These are phyloP conservation scores for Acropora tenuis DNA, from an alignment of 64 coral and sea anemone genomes.

Conservation along the genomic window DNA sequence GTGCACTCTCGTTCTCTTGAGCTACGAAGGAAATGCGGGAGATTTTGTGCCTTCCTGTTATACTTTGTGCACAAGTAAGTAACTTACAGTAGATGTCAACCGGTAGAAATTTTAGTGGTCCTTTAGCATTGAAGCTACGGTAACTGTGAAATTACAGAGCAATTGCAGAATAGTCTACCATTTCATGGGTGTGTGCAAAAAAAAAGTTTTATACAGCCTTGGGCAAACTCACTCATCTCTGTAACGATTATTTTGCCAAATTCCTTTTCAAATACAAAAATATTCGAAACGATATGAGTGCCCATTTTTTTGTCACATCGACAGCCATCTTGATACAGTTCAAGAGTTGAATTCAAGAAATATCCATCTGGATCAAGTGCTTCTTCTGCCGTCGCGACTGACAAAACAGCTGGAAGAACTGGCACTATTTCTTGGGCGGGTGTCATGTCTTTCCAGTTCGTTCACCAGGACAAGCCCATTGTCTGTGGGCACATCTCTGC, in stretches of 20 bases:
- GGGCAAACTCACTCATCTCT: too few relatives aligned
- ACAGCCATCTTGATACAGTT: constrained; percentile 6
- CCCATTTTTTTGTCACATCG: background rate
- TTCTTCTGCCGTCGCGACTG: constrained; percentile 39
- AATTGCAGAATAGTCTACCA: too few relatives aligned
- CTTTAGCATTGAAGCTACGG: too few relatives aligned
- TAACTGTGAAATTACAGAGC: too few relatives aligned
- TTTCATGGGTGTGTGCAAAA: too few relatives aligned
- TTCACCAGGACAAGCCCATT: constrained; percentile 28
- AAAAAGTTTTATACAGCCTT: too few relatives aligned
- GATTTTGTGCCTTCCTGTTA: constrained; percentile 40
- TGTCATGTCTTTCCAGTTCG: constrained; percentile 39
- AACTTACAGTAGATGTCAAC: too few relatives aligned
- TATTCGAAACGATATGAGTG: background rate
- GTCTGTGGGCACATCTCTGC: background rate
- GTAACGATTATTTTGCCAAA: too few relatives aligned
- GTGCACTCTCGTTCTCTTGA: constrained; percentile 33
- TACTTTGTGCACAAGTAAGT: constrained; percentile 26
- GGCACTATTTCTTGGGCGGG: constrained; percentile 48
- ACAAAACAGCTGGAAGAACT: constrained; percentile 52
- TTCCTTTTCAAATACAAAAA: background rate
- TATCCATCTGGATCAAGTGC: background rate
- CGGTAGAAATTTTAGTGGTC: too few relatives aligned
- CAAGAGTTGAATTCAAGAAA: background rate
- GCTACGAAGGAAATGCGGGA: constrained; percentile 30